These are phyloP conservation scores for Sisyra nigra DNA, from an alignment of 2,888 invertebrate species.

Conservation along the genomic window DNA sequence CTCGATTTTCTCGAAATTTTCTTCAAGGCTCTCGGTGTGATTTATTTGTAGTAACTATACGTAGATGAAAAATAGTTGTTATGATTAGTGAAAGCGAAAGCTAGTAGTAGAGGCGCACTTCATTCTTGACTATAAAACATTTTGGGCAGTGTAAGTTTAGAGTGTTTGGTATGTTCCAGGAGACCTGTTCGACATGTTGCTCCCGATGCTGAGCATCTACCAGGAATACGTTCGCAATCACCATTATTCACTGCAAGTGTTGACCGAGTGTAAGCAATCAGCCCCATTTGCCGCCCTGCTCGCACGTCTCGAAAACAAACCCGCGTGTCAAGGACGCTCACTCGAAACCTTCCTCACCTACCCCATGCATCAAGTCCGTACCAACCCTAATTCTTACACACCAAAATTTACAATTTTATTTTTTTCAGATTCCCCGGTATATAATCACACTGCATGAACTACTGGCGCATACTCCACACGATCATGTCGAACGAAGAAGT, in stretches of 20 bases:
- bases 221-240: slow-evolving; percentile 91
- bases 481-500: slow-evolving; percentile 82
- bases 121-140: too few relatives aligned
- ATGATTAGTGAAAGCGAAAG: too few relatives aligned
- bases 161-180: slow-evolving; percentile 32
- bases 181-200: slow-evolving; percentile 85
- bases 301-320: slow-evolving; percentile 67
- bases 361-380: slow-evolving; percentile 79
- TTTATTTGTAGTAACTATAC: too few relatives aligned
- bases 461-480: slow-evolving; percentile 82
- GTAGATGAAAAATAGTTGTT: too few relatives aligned
- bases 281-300: slow-evolving; percentile 63
- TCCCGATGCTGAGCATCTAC: slow-evolving; percentile 89
- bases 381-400: too few relatives aligned
- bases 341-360: slow-evolving; percentile 81
- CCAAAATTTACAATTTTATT: too few relatives aligned
- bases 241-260: slow-evolving; percentile 81
- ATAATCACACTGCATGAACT: slow-evolving; percentile 83
- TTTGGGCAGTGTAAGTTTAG: background rate
- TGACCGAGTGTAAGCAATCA: slow-evolving; percentile 83
- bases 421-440: slow-evolving; percentile 67
- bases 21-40: too few relatives aligned
- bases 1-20: too few relatives aligned
- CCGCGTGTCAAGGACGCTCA: slow-evolving; percentile 69
- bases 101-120: too few relatives aligned